Base-by-base conservation (phyloP, 2,888 invertebrate species). In the Pseudococcus jackbeardsleyi region DNA sequence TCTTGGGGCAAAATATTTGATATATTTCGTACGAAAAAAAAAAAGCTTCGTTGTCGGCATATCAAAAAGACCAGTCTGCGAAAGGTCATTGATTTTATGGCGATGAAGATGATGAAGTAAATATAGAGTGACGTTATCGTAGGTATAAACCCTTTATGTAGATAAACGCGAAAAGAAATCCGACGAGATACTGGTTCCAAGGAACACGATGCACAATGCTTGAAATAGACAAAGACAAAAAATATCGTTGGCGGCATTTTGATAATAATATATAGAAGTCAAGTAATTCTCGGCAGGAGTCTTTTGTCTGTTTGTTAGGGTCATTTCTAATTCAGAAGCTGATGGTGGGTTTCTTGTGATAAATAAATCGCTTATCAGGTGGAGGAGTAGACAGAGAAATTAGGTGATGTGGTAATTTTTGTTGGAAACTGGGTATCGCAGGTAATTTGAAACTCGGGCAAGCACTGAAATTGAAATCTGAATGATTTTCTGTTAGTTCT, bases 31-130 rank as follows among this genome's bases (percentile, higher is more conserved):
- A 50, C 48, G 15, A 11, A 64, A 64, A 22, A 11, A 64, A 64
- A 22, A 59, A 64, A 1, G 64, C 22, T 11, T 22, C 9, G 2
- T 64, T 19, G 64, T 64, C 64, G 19, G 64, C 19, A 22, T 9
- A 64, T 64, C 22, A 64, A 22, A 42, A 64, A 64, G 64, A 64
- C 64, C 22, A 22, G 64, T 64, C 22, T 12, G 11, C 5, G 19
- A 64, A 64, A 64, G 64, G 64, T 64, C 64, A 64, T 64, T 22
- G 64, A 64, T 64, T 22, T 64, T 64, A 7, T 64, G 22, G 15
- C 12, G 64, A 9, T 42, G 42, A 42, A 42, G 64, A 64, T 19
- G 15, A 64, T 64, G 64, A 64, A 64, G 19, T 64, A 22, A 64
- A 64, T 22, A 54, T n/a, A 59, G n/a, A 6, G 17, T n/a, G 59